A percentile compares a stretch with the other conserved stretches of the same genome.
Evolutionary conservation across 2,113 vertebrate species (phyloP).

Genomic region (Psilopogon haemacephalus): DNA sequence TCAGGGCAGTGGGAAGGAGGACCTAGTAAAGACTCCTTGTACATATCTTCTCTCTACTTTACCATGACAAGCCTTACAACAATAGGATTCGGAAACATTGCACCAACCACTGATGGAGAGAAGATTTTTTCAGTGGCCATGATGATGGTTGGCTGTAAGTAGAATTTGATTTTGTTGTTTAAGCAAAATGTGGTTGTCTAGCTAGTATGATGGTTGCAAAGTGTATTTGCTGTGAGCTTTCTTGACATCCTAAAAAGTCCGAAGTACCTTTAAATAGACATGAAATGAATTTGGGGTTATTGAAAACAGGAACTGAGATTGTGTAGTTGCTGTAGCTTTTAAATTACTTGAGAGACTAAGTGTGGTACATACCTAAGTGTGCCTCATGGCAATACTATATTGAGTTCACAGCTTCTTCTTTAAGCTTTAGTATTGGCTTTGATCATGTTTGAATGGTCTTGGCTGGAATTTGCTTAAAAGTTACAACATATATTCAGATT

Average conservation of each 20-base stretch:
- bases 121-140: constrained; percentile 99
- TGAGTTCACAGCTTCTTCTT: background rate
- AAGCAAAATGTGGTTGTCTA: background rate
- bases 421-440: background rate
- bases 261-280: background rate
- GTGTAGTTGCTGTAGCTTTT: background rate
- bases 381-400: background rate
- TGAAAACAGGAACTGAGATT: background rate
- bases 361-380: background rate
- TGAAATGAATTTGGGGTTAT: background rate
- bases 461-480: background rate
- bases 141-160: constrained; percentile 99
- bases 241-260: background rate
- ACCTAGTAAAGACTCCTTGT: constrained; percentile 93
- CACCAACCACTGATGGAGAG: constrained; percentile 93
- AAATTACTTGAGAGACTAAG: background rate
- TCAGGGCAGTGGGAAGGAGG: constrained; percentile 94
- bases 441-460: background rate
- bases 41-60: constrained; percentile 97
- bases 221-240: background rate
- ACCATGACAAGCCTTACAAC: constrained; percentile 99
- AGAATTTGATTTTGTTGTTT: background rate
- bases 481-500: background rate
- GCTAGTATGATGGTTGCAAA: rapidly evolving
- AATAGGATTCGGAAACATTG: constrained; percentile 98